Conservation (phyloP, 2,113 vertebrate species). For the Rutilus rutilus region DNA sequence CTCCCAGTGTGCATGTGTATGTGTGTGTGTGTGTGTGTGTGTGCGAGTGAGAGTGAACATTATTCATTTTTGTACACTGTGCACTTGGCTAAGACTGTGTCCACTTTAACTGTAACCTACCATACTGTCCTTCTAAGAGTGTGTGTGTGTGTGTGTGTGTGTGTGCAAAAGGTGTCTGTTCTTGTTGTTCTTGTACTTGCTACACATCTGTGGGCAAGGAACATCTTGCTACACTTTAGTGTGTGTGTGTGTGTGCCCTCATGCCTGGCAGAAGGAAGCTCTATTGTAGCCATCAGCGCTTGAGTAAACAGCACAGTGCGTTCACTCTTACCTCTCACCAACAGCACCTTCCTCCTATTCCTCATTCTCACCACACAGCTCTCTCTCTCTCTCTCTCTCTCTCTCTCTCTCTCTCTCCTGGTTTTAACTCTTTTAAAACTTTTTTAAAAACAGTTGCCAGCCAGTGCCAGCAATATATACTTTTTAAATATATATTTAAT, state of each 20-base stretch:
- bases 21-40: not conserved
- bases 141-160: constrained; percentile 4
- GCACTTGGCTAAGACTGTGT: not conserved
- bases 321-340: constrained; percentile 6
- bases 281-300: not conserved
- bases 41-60: not conserved
- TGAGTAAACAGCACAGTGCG: constrained; percentile 13
- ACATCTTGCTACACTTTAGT: not conserved
- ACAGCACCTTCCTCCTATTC: constrained; percentile 23
- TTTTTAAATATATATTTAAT: too few relatives aligned
- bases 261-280: not conserved
- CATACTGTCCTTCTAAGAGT: not conserved
- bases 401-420: not conserved
- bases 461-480: too few relatives aligned
- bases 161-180: not conserved
- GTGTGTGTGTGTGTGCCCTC: not conserved
- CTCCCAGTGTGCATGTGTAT: not conserved
- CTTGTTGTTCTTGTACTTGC: constrained; percentile 1
- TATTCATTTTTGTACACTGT: not conserved
- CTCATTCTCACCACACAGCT: constrained; percentile 1
- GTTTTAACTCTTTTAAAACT: too few relatives aligned
- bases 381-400: not conserved
- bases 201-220: not conserved
- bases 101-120: not conserved
- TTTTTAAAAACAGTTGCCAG: too few relatives aligned